These are phyloP conservation scores for Brachypteracias leptosomus DNA, from an alignment of 2,113 vertebrate genomes.

Conservation along the genomic window DNA sequence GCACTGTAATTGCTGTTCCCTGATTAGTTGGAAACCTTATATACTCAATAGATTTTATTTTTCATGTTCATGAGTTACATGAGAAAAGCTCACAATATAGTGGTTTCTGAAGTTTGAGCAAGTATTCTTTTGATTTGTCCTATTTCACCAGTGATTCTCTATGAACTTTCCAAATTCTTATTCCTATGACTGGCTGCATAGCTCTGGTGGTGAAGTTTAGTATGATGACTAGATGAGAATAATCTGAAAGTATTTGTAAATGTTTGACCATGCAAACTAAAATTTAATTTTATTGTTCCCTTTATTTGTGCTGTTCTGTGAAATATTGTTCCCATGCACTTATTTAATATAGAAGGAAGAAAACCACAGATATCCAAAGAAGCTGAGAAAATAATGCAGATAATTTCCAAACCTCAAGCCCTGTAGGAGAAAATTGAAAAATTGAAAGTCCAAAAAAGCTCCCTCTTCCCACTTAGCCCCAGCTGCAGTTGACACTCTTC, in stretches of 20 bases:
- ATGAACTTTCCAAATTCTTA: not conserved
- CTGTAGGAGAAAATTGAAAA: not conserved
- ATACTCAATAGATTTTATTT: not conserved
- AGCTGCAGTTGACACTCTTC: not conserved
- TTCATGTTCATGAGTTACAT: not conserved
- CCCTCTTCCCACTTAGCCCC: not conserved
- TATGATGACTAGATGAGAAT: not conserved
- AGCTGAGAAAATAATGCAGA: not conserved
- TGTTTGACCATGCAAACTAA: not conserved
- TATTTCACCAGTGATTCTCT: not conserved
- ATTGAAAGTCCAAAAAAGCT: not conserved
- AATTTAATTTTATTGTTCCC: not conserved
- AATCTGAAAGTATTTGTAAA: not conserved
- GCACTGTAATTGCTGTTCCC: not conserved
- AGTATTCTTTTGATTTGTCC: not conserved
- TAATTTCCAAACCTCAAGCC: not conserved
- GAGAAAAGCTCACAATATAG: not conserved
- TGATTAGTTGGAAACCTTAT: not conserved
- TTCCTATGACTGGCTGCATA: not conserved
- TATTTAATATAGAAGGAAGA: not conserved
- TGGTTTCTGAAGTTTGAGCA: not conserved
- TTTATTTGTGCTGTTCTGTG: not conserved
- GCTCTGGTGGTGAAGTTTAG: not conserved
- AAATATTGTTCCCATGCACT: not conserved
- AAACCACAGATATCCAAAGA: not conserved